These are phyloP conservation scores for Hemichromis elongatus DNA, from an alignment of 2,113 vertebrate genomes.

Conservation along the genomic window DNA sequence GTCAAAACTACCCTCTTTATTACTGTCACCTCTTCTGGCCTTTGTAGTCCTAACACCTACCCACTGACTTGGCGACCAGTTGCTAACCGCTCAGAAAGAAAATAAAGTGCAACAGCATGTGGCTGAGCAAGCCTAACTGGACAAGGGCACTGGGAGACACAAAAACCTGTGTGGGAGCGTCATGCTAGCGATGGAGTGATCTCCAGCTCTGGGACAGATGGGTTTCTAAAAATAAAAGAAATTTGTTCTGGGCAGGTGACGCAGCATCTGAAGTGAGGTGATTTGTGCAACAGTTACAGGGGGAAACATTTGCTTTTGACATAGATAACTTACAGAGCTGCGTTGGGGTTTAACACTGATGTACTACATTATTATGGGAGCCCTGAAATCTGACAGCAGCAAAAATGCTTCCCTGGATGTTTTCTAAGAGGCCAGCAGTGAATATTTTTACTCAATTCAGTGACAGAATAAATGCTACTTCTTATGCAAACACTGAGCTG, in stretches of 20 bases:
- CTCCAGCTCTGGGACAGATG: conserved; percentile 44
- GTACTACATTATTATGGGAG: conserved; percentile 7
- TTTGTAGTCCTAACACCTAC: background rate
- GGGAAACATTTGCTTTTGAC: conserved; percentile 49
- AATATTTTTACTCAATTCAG: background rate
- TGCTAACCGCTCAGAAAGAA: conserved; percentile 19
- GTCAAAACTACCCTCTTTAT: background rate
- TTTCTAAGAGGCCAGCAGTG: background rate
- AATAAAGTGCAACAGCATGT: background rate
- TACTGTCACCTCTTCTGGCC: background rate
- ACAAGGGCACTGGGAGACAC: conserved; percentile 36
- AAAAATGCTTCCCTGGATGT: background rate
- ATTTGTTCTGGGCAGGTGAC: conserved; percentile 43
- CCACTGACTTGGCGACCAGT: conserved; percentile 14
- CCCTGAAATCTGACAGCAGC: background rate
- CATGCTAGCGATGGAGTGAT: conserved; percentile 29
- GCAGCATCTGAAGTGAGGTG: conserved; percentile 13
- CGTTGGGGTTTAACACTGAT: background rate
- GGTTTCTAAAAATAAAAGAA: conserved; percentile 53
- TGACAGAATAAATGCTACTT: background rate
- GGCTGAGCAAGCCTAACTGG: conserved; percentile 8
- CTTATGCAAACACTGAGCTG: background rate
- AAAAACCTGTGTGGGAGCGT: background rate
- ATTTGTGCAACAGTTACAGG: conserved; percentile 26
- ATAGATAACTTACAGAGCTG: conserved; percentile 37